phyloP scores from a whole-genome alignment of 92 coral and sea anemone genomes.

The Galaxea fascicularis region DNA sequence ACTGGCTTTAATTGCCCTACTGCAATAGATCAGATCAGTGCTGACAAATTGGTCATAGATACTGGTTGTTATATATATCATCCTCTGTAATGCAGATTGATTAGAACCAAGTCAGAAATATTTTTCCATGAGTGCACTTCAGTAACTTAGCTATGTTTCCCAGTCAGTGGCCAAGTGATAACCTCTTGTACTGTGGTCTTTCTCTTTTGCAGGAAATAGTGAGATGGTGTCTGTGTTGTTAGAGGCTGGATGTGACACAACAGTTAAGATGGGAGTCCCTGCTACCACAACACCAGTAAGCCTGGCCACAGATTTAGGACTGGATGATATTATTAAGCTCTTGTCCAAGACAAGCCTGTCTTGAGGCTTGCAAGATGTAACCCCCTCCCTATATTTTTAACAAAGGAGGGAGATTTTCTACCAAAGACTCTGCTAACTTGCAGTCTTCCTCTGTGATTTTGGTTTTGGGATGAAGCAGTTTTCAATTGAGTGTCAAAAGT shows the following conservation, averaged over 20 bases:
- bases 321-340: slow-evolving; percentile 70
- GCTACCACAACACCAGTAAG: slow-evolving; percentile 77
- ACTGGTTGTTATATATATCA: no score
- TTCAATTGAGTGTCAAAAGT: no score
- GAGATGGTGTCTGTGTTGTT: slow-evolving; percentile 82
- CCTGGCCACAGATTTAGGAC: slow-evolving; percentile 83
- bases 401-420: neutral
- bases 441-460: neutral
- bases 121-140: no score
- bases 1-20: no score
- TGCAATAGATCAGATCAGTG: no score
- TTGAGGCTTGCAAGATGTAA: neutral
- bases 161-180: no score
- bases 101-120: no score
- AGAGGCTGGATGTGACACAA: slow-evolving; percentile 70
- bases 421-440: neutral
- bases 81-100: no score
- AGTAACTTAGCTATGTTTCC: no score
- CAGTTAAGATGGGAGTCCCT: slow-evolving; percentile 80
- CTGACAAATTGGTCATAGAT: no score
- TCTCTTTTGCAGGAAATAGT: slow-evolving; percentile 60
- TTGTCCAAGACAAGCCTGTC: slow-evolving; percentile 35
- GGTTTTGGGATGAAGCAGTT: no score
- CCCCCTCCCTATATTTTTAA: neutral
- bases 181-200: neutral